Evolutionary conservation across 2,888 invertebrate genomes (phyloP), one percentile per base, ranked within the genome.

Genomic region (Monopis laevigella): DNA sequence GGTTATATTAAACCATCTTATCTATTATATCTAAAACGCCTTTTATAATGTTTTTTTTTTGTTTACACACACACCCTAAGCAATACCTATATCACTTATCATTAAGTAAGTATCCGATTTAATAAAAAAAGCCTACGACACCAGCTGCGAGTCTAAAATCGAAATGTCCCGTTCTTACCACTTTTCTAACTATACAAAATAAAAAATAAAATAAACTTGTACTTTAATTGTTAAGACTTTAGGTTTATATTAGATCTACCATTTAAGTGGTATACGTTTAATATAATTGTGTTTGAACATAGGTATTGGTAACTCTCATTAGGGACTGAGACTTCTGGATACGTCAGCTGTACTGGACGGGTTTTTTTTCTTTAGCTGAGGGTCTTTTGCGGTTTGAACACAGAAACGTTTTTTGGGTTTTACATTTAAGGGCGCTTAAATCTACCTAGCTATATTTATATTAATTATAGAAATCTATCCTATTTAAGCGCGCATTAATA

Each of bases 251-350:
- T n/a, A n/a, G n/a, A n/a, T n/a, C n/a, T n/a, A n/a, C n/a, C n/a
- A n/a, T n/a, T n/a, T n/a, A n/a, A n/a, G n/a, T n/a, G n/a, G n/a
- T n/a, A n/a, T n/a, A n/a, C n/a, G n/a, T n/a, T n/a, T n/a, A n/a
- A n/a, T n/a, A n/a, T n/a, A n/a, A n/a, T n/a, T n/a, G n/a, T n/a
- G 29, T 13, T 13, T n/a, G 2, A 11, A n/a, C 7, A 14, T 29
- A 28, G 28, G 28, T 10, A 28, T 24, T 6, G 32, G 11, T 16
- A 46, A 54, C 51, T 46, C 59, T 62, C 62, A 63, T 64, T 64
- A 64, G 14, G n/a, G 7, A 16, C 14, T 32, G 29, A 34, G 39
- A 44, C 45, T 43, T 29, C 40, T 18, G 38, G 18, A 40, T 18
- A n/a, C 40, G 45, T 35, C 40, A 39, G 35, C 29, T 35, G 38